A percentile compares a stretch with the other conserved stretches of the same genome.
Evolutionary conservation across 2,888 invertebrate genomes (phyloP).

Genomic region (Trissoscelio sp.): DNA sequence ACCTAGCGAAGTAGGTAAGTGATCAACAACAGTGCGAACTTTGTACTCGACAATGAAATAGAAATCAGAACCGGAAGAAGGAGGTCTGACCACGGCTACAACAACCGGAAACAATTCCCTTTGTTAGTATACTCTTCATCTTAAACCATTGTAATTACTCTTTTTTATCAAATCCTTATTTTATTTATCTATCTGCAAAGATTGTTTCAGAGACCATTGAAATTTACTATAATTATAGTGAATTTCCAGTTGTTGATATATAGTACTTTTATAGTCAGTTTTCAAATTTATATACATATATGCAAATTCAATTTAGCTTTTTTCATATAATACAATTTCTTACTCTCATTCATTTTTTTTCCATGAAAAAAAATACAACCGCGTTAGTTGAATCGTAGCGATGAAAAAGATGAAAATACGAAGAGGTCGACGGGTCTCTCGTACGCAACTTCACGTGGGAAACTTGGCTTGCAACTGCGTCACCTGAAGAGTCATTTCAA

Average conservation of each 20-base stretch:
- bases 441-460: slow-evolving; percentile 72
- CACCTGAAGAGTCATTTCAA: slow-evolving; percentile 58
- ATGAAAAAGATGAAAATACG: slow-evolving; percentile 45
- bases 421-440: slow-evolving; percentile 70
- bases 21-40: slow-evolving; percentile 68
- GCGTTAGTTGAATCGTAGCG: neutral
- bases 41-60: slow-evolving; percentile 73
- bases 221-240: too few species aligned
- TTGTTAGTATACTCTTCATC: slow-evolving; percentile 43
- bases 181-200: too few species aligned
- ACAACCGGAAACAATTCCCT: slow-evolving; percentile 72
- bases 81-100: slow-evolving; percentile 69
- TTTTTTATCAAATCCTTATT: slow-evolving; percentile 24
- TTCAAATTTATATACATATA: too few species aligned
- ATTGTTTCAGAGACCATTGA: too few species aligned
- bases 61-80: slow-evolving; percentile 76
- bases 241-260: too few species aligned
- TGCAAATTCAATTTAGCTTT: too few species aligned
- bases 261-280: too few species aligned
- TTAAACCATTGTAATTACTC: slow-evolving; percentile 21
- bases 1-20: slow-evolving; percentile 62
- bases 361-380: too few species aligned
- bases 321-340: too few species aligned
- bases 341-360: too few species aligned
- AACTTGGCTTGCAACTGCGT: slow-evolving; percentile 61